Evolutionary conservation across 2,797 vertebrate genomes (phyloP).

Genomic region (Poeciliopsis infans): DNA sequence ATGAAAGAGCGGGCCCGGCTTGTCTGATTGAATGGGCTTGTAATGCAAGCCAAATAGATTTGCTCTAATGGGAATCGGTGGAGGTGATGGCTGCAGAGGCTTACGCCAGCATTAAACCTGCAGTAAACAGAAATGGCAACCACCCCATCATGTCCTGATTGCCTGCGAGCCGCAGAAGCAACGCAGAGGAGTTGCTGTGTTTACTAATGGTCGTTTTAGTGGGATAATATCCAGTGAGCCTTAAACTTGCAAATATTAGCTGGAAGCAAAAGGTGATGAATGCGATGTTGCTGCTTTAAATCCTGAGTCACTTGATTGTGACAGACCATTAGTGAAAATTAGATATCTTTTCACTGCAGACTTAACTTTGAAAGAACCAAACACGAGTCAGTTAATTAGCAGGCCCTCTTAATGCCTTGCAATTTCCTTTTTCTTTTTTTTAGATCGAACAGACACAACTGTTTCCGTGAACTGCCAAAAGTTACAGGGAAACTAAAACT

Average conservation of each 20-base stretch:
- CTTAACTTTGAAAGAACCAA: neutral
- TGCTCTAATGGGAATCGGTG: slow-evolving; percentile 74
- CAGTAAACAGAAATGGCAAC: slow-evolving; percentile 49
- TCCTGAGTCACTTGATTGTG: neutral
- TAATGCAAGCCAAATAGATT: slow-evolving; percentile 77
- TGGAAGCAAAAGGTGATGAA: neutral
- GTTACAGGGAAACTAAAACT: neutral
- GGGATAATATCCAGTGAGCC: slow-evolving; percentile 51
- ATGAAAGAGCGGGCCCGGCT: slow-evolving; percentile 57
- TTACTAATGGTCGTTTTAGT: slow-evolving; percentile 59
- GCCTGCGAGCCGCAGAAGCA: slow-evolving; percentile 52
- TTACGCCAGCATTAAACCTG: slow-evolving; percentile 53
- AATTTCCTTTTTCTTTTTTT: neutral
- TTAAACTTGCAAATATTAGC: slow-evolving; percentile 31
- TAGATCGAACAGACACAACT: neutral
- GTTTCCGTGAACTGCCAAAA: neutral
- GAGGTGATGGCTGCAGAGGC: slow-evolving; percentile 59
- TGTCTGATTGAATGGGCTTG: slow-evolving; percentile 74
- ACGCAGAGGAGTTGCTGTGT: slow-evolving; percentile 47
- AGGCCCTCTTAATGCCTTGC: neutral
- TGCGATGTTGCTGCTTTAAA: neutral
- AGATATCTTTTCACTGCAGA: neutral
- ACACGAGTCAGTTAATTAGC: neutral
- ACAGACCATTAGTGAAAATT: neutral
- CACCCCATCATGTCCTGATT: slow-evolving; percentile 52